Percentiles rank a stretch among this genome's conserved stretches.
Evolutionary conservation across 2,797 vertebrate species (phyloP).

Genomic region (Myotis daubentonii): DNA sequence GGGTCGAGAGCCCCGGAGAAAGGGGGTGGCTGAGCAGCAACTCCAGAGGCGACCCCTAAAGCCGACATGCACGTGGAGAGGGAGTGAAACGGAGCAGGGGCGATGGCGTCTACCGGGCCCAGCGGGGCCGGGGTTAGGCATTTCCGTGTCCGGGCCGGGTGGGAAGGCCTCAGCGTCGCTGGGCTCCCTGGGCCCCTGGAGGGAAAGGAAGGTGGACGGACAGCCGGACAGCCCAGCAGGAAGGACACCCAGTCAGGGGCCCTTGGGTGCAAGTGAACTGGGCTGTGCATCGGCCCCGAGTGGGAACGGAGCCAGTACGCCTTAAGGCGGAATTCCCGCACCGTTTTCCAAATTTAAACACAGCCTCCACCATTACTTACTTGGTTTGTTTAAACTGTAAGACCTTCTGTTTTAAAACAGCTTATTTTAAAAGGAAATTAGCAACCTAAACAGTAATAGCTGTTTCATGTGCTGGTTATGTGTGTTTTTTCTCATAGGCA

Average conservation of each 20-base stretch:
- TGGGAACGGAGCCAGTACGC: neutral
- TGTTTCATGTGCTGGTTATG: conserved; percentile 11
- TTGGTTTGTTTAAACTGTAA: conserved; percentile 60
- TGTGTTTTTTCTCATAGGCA: neutral
- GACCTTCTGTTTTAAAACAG: conserved; percentile 36
- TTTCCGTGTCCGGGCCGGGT: neutral
- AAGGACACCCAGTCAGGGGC: neutral
- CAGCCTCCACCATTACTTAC: neutral
- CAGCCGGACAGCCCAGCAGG: neutral
- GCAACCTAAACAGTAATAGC: conserved; percentile 52
- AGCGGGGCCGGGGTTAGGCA: neutral
- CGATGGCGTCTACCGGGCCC: too few relatives aligned
- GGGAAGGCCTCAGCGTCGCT: neutral
- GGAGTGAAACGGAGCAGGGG: accelerated
- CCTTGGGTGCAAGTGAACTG: neutral
- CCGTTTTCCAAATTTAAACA: conserved; percentile 24
- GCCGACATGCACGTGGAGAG: neutral
- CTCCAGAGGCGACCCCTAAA: neutral
- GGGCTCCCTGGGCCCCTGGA: neutral
- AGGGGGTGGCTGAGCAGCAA: neutral
- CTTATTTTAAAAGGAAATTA: conserved; percentile 65
- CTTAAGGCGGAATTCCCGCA: conserved; percentile 2
- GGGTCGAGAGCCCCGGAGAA: neutral
- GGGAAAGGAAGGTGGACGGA: neutral
- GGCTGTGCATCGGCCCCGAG: neutral